A percentile compares a stretch with the other conserved stretches of the same genome.
phyloP scores from a whole-genome alignment of 2,113 vertebrate genomes.

The Larimichthys crocea region DNA sequence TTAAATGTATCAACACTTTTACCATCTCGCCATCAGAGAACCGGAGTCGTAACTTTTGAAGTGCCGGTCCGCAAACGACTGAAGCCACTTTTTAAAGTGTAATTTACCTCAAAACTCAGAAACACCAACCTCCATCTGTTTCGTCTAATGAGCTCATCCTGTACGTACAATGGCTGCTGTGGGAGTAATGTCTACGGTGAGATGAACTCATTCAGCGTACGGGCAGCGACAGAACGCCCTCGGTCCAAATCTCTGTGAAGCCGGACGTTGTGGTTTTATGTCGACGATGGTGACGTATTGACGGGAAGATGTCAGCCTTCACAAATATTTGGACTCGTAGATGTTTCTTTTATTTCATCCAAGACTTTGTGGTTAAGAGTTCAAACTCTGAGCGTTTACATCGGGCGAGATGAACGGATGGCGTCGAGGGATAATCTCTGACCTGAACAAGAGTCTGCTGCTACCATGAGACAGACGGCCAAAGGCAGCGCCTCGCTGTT shows the following conservation, averaged over 20 bases:
- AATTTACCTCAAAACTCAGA: not conserved
- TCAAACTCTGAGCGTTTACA: constrained; percentile 7
- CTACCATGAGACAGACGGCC: constrained; percentile 32
- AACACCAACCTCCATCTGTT: not conserved
- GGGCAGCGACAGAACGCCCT: not conserved
- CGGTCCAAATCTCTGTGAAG: constrained; percentile 30
- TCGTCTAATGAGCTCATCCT: not conserved
- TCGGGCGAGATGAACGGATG: constrained; percentile 26
- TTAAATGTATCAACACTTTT: not conserved
- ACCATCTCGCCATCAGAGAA: not conserved
- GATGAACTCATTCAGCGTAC: not conserved
- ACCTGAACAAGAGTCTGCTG: constrained; percentile 37
- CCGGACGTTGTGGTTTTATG: not conserved
- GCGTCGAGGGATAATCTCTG: constrained; percentile 14
- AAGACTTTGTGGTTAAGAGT: constrained; percentile 7
- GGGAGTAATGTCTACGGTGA: constrained; percentile 47
- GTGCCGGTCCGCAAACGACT: not conserved
- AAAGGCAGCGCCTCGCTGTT: constrained; percentile 30
- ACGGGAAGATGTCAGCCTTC: not conserved
- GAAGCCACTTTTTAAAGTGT: not conserved
- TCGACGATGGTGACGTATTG: no score
- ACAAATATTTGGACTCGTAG: constrained; percentile 10
- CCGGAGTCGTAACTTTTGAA: not conserved
- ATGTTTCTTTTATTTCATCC: constrained; percentile 26
- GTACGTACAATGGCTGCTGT: constrained; percentile 49